Evolutionary conservation across 1,140 invertebrate genomes (phyloP).

Genomic region (Drosophila repleta): DNA sequence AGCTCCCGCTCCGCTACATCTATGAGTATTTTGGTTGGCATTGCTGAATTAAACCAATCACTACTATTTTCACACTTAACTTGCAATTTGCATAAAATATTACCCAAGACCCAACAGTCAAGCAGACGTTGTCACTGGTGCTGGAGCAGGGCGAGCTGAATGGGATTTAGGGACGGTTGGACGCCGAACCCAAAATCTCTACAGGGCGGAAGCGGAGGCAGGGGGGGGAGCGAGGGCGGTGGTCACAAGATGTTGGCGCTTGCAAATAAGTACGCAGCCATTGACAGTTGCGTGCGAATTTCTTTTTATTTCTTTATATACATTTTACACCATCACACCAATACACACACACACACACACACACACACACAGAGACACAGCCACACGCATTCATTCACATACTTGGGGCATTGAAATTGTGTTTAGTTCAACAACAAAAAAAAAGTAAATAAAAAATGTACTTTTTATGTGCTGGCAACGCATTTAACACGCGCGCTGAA

Average conservation of each 20-base stretch:
- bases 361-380: conserved; percentile 17
- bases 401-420: conserved; percentile 57
- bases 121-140: conserved; percentile 55
- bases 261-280: conserved; percentile 70
- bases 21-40: conserved; percentile 76
- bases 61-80: conserved; percentile 83
- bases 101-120: conserved; percentile 80
- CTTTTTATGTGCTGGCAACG: conserved; percentile 25
- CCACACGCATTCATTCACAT: conserved; percentile 8
- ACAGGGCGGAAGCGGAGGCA: too few species aligned
- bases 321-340: conserved; percentile 46
- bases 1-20: conserved; percentile 19
- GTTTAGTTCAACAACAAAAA: conserved; percentile 54
- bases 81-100: conserved; percentile 83
- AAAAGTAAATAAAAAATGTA: conserved; percentile 28
- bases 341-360: conserved; percentile 4
- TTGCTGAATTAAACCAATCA: conserved; percentile 83
- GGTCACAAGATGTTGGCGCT: conserved; percentile 51
- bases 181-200: background rate
- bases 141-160: background rate
- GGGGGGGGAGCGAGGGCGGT: background rate
- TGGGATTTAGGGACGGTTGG: background rate
- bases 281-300: conserved; percentile 80
- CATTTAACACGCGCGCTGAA: conserved; percentile 11
- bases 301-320: conserved; percentile 75